phyloP scores from a whole-genome alignment of 1,140 invertebrate genomes.

The Euwallacea similis region DNA sequence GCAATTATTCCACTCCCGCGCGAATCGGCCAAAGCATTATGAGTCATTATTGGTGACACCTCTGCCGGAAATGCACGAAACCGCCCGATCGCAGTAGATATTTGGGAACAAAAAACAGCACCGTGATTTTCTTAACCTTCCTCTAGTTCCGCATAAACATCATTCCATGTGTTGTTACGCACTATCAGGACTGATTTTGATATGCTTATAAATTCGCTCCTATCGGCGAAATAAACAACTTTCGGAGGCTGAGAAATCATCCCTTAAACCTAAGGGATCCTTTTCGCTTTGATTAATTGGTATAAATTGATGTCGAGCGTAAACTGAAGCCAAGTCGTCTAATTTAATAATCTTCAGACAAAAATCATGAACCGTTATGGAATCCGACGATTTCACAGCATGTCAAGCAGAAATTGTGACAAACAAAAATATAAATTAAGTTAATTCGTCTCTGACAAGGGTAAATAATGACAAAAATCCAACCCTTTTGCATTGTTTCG shows the following conservation, averaged over 20 bases:
- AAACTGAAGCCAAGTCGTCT: slow-evolving; percentile 34
- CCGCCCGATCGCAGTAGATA: no score
- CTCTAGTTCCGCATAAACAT: no score
- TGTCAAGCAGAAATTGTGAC: slow-evolving; percentile 34
- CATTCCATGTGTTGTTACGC: no score
- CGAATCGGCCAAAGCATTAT: no score
- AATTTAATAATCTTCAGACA: slow-evolving; percentile 38
- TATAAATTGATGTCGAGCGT: slow-evolving; percentile 38
- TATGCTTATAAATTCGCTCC: no score
- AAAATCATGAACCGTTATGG: slow-evolving; percentile 38
- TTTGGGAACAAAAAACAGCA: no score
- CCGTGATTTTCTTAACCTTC: no score
- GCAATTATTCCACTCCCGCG: no score
- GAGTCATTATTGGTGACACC: no score
- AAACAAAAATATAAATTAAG: slow-evolving; percentile 38
- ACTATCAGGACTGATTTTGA: no score
- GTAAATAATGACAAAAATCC: slow-evolving; percentile 31
- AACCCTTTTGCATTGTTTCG: slow-evolving; percentile 18
- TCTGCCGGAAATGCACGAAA: no score
- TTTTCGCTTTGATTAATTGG: slow-evolving; percentile 39
- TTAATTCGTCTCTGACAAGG: slow-evolving; percentile 29
- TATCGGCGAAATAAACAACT: no score
- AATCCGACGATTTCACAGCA: slow-evolving; percentile 33
- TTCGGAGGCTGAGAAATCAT: background rate
- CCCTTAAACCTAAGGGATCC: slow-evolving; percentile 11